A percentile compares a stretch with the other conserved stretches of the same genome.
Evolutionary conservation across 2,797 vertebrate genomes (phyloP).

Genomic region (Xerus rutilus): DNA sequence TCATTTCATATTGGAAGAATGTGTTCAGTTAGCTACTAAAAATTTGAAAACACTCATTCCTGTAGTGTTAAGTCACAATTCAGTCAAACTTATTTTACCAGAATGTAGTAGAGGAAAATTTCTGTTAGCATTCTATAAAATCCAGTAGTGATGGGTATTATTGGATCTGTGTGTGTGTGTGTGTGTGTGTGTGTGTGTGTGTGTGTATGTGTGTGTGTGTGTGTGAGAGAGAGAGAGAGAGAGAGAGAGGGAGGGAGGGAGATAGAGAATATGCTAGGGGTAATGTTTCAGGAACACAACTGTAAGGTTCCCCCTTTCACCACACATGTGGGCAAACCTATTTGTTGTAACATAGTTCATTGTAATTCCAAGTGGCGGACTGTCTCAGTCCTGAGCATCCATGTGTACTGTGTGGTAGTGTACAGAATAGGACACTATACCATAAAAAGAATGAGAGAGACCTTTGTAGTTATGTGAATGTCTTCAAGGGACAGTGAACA

Average conservation of each 20-base stretch:
- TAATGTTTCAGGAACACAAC: neutral
- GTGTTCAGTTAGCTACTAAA: neutral
- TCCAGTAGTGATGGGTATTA: neutral
- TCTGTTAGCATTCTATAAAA: neutral
- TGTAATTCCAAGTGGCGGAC: neutral
- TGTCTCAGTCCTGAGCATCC: neutral
- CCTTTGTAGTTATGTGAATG: neutral
- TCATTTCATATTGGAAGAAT: neutral
- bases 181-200: no score
- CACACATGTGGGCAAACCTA: neutral
- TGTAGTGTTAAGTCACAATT: neutral
- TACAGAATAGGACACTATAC: neutral
- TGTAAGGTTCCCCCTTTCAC: neutral
- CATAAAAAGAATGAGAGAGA: neutral
- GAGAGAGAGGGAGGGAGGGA: no score
- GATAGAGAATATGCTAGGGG: no score
- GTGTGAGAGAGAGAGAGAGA: neutral
- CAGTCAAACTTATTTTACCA: neutral
- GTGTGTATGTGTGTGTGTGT: no score
- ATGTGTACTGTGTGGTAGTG: neutral
- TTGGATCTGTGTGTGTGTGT: neutral
- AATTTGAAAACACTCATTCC: constrained; percentile 20
- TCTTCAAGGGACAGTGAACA: neutral
- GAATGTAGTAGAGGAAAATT: neutral
- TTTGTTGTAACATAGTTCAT: neutral